Base-by-base conservation (phyloP, 2,797 vertebrate genomes). In the Pipistrellus pygmaeus region DNA sequence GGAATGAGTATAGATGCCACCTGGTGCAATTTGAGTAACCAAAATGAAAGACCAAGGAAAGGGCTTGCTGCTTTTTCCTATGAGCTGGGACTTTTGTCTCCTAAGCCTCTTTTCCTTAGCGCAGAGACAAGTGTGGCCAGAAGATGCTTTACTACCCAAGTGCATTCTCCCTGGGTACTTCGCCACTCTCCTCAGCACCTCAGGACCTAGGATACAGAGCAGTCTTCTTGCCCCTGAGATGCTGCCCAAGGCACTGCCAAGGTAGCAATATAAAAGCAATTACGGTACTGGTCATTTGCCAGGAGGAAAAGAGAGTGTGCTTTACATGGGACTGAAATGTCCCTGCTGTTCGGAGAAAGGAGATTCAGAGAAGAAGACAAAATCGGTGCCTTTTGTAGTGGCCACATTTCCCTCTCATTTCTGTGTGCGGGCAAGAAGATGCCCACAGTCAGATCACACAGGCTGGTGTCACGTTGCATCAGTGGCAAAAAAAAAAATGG, bases 301-400 rank as follows among this genome's bases (percentile, higher is more conserved):
- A 96, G 66, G 78, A 94, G 96, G 96, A 96, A 96, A 88, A 93
- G 53, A 55, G 35, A 75, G 20, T 91, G 53, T 35, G 78, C 73
- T 87, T 95, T 92, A 73, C 84, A 85, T 10, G 27, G 85, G 82
- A 96, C 90, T 92, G 83, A 92, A 91, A 91, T 90, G 95, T 96
- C 78, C 96, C 82, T 94, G 71, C 76, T 94, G 71, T 96, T 95
- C 84, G 44, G 2, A 88, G 94, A 97, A 92, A 90, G 69, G 60
- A 83, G 23, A 93, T 92, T 92, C 78, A n/a, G 93, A 96, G 96
- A 85, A 97, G 93, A 75, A 95, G 92, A 85, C 62, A 90, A 85
- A 53, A 88, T 53, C 4, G 5, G 68, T 81, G 85, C 77, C 78
- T 90, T 91, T 48, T 46, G 30, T 82, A 57, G 71, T 62, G 94